Percentiles rank a stretch among this genome's conserved stretches.
Conservation (phyloP, 2,888 invertebrate genomes). For the Cephonodes hylas region DNA sequence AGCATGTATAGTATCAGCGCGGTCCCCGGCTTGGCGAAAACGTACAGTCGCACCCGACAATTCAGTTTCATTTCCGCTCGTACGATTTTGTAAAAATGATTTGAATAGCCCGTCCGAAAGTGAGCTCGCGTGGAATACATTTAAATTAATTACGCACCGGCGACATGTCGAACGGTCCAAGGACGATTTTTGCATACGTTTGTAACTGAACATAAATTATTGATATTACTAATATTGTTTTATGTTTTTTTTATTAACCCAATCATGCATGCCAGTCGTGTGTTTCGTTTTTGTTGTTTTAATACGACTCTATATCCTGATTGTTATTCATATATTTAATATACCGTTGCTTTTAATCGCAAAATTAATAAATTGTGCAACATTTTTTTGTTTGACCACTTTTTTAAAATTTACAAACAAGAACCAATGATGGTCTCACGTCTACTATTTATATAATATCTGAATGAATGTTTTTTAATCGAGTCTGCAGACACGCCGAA, state of each 20-base stretch:
- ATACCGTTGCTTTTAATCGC: background rate
- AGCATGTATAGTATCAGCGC: constrained; percentile 16
- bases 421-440: background rate
- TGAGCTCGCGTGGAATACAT: constrained; percentile 65
- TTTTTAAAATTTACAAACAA: background rate
- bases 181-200: constrained; percentile 72
- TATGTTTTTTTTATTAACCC: constrained; percentile 11
- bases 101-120: constrained; percentile 61
- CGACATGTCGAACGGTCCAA: constrained; percentile 59
- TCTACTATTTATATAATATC: too few relatives aligned
- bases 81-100: constrained; percentile 59
- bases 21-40: constrained; percentile 20
- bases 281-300: background rate
- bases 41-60: constrained; percentile 31
- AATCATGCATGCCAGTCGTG: background rate
- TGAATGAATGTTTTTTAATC: too few relatives aligned
- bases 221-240: constrained; percentile 11
- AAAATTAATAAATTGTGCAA: background rate
- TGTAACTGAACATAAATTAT: constrained; percentile 22
- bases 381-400: background rate
- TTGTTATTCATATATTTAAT: background rate
- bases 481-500: too few relatives aligned
- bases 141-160: constrained; percentile 68
- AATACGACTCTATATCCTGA: background rate
- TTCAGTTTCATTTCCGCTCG: constrained; percentile 58